Conservation (phyloP, 2,113 vertebrate genomes). For the Strigops habroptila region DNA sequence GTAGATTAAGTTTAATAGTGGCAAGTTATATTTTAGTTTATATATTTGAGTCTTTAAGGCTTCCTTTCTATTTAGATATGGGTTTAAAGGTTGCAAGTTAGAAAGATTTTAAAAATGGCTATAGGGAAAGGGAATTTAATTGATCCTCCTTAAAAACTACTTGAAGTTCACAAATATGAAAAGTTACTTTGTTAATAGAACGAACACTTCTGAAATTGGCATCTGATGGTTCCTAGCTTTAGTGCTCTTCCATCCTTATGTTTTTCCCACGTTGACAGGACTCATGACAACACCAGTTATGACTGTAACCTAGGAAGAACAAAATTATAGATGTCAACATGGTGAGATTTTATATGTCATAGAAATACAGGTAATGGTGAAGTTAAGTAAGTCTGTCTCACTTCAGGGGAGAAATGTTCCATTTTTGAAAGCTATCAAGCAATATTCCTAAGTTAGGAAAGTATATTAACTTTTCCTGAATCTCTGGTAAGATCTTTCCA, state of each 20-base stretch:
- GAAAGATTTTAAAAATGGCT: not conserved
- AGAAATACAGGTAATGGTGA: not conserved
- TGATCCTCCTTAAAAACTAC: not conserved
- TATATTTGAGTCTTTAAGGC: not conserved
- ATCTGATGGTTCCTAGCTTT: not conserved
- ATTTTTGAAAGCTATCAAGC: not conserved
- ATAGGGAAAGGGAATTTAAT: not conserved
- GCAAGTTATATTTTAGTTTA: not conserved
- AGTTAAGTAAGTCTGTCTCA: not conserved
- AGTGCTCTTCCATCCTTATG: not conserved
- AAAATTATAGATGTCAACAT: not conserved
- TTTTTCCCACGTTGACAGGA: not conserved
- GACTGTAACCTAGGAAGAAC: not conserved
- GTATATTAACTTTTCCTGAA: not conserved
- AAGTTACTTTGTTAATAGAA: not conserved
- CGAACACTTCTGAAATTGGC: not conserved
- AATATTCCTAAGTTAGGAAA: not conserved
- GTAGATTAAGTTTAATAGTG: accelerated
- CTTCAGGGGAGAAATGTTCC: not conserved
- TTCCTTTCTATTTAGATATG: not conserved
- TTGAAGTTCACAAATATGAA: not conserved
- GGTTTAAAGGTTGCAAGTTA: not conserved
- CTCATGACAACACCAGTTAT: not conserved
- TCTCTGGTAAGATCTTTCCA: not conserved
- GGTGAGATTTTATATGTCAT: not conserved